phyloP scores from a whole-genome alignment of 2,797 vertebrate species.

The Kryptolebias ocellatus region DNA sequence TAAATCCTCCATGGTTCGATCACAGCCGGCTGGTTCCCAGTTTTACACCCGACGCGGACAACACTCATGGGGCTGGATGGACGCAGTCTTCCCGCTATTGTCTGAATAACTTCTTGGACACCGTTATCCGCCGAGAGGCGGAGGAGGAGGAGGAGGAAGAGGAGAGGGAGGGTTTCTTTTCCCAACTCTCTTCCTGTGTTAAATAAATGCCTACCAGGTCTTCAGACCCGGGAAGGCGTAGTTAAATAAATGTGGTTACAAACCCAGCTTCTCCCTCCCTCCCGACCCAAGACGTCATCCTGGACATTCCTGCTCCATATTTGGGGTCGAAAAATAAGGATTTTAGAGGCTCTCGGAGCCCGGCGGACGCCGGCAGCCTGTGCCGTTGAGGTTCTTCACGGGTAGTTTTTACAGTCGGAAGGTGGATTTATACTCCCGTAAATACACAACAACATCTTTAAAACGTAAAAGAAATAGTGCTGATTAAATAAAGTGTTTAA shows the following conservation, averaged over 20 bases:
- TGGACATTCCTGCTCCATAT: slow-evolving; percentile 83
- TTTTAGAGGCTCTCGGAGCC: slow-evolving; percentile 1
- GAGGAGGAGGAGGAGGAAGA: slow-evolving; percentile 54
- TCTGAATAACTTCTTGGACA: slow-evolving; percentile 75
- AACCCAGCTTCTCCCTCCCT: slow-evolving; percentile 61
- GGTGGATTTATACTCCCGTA: no score
- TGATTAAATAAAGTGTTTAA: no score
- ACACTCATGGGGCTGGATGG: slow-evolving; percentile 49
- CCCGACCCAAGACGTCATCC: slow-evolving; percentile 73
- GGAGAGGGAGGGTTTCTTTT: slow-evolving; percentile 61
- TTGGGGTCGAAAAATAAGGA: slow-evolving; percentile 72
- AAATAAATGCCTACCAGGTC: slow-evolving; percentile 48
- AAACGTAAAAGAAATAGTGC: no score
- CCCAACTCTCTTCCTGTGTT: slow-evolving; percentile 72
- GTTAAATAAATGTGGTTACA: slow-evolving; percentile 67
- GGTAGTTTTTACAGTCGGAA: no score
- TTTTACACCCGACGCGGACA: slow-evolving; percentile 18
- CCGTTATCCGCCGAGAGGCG: slow-evolving; percentile 77
- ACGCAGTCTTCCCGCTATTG: slow-evolving; percentile 46
- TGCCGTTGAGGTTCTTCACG: no score
- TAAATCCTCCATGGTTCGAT: slow-evolving; percentile 80
- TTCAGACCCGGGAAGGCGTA: slow-evolving; percentile 71
- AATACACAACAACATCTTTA: no score
- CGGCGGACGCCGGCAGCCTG: no score
- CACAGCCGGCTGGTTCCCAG: slow-evolving; percentile 42